Conservation (phyloP, 2,888 invertebrate species). For the Beris morrisii region DNA sequence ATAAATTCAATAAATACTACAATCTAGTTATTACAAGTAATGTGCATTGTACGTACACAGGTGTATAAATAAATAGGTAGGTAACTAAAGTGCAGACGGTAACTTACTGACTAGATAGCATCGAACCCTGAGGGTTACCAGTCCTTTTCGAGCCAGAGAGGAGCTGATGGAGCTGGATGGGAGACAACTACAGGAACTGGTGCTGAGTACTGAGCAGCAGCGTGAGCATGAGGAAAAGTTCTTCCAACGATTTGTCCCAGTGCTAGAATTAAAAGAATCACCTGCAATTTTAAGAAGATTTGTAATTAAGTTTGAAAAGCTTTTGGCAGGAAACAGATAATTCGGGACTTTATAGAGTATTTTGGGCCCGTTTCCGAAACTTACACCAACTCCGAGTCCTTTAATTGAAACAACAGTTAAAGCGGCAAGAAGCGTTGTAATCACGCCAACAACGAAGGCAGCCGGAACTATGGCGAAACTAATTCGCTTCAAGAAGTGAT, state of each 20-base stretch:
- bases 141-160: conserved; percentile 55
- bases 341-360: neutral
- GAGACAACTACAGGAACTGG: conserved; percentile 56
- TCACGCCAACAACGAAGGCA: conserved; percentile 76
- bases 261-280: conserved; percentile 61
- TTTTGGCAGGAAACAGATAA: neutral
- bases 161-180: conserved; percentile 52
- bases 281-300: conserved; percentile 38
- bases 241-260: conserved; percentile 60
- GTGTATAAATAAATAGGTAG: too few species aligned
- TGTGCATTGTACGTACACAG: too few species aligned
- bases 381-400: conserved; percentile 71
- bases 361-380: conserved; percentile 25
- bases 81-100: too few species aligned
- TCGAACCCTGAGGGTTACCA: conserved; percentile 45
- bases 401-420: conserved; percentile 73
- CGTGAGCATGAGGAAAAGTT: conserved; percentile 52
- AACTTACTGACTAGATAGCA: too few species aligned
- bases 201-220: conserved; percentile 57
- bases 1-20: too few species aligned
- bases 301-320: too few species aligned
- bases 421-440: conserved; percentile 70
- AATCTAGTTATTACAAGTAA: too few species aligned
- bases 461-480: conserved; percentile 72
- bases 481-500: conserved; percentile 69